Evolutionary conservation across 2,797 vertebrate genomes (phyloP), one percentile per base, ranked within the genome.

Genomic region (Tinamus major): DNA sequence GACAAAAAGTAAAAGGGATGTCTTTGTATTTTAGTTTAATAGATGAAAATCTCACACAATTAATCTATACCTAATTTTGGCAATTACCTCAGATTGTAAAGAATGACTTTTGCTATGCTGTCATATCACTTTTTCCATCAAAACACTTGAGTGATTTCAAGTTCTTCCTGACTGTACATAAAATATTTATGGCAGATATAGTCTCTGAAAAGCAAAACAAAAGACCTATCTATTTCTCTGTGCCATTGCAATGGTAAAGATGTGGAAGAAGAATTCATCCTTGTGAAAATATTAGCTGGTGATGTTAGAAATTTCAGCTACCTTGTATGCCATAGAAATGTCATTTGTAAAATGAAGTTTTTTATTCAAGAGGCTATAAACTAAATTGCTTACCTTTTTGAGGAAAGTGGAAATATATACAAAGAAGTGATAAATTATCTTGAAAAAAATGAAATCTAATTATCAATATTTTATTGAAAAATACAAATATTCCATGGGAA

Each of bases 281-380:
- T 10, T 89, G 69, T 44, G 61, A 93, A 95, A 91, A 92, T 85
- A 95, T 76, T 83, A 80, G 3, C n/a, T 64, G 61, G n/a, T 59
- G 89, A 59, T 62, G 41, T 68, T 89, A 61, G 69, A 90, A 94
- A 94, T 93, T 69, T 84, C 79, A 92, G 18, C 63, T 76, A 41
- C n/a, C 53, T 62, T 39, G 58, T 85, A 68, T 85, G 44, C n/a
- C 29, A 44, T 72, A 76, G 68, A 92, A 96, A 93, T 81, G 55
- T 74, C 12, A 80, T 39, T 44, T 72, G 14, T 62, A 71, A 90
- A 91, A 85, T 5, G 70, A 19, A 74, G 37, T 3, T 26, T 68
- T 70, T 93, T 89, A 44, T 78, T 39, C n/a, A 39, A 64, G 44
- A 56, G 14, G 13, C 31, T 77, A 27, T 39, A 63, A 10, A 20